Evolutionary conservation across 2,113 vertebrate species (phyloP).

Genomic region (Triplophysa tibetana): DNA sequence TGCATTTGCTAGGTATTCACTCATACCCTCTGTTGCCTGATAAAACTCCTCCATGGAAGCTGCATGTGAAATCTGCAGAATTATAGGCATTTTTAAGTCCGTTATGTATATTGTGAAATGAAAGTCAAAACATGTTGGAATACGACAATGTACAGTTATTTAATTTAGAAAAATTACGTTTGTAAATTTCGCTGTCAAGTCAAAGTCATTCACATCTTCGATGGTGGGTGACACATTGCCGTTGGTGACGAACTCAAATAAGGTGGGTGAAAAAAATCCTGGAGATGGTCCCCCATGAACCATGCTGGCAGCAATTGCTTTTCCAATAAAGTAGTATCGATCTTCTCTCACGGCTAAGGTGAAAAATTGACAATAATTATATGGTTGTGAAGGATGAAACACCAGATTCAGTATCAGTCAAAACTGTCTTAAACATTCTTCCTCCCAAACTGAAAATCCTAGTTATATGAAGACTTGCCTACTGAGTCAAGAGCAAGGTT

Average conservation of each 20-base stretch:
- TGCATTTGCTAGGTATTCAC: too few species aligned
- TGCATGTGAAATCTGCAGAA: too few species aligned
- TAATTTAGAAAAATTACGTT: neutral
- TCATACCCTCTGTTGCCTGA: too few species aligned
- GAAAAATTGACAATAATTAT: neutral
- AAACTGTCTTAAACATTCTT: too few species aligned
- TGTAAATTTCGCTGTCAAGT: neutral
- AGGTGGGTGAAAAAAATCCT: neutral
- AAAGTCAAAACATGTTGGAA: too few species aligned
- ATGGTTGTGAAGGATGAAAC: too few species aligned
- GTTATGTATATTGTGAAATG: too few species aligned
- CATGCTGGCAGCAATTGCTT: conserved; percentile 6
- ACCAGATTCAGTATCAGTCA: too few species aligned
- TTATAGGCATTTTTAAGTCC: too few species aligned
- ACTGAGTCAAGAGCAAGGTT: conserved; percentile 16
- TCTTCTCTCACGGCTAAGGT: conserved; percentile 11
- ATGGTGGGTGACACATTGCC: conserved; percentile 1
- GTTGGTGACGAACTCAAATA: neutral
- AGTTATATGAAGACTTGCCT: neutral
- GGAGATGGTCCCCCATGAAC: conserved; percentile 4
- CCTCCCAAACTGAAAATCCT: neutral
- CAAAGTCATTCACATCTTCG: conserved; percentile 10
- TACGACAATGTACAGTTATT: too few species aligned
- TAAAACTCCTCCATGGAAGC: too few species aligned
- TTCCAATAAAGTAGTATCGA: neutral